Evolutionary conservation across 1,140 invertebrate genomes (phyloP).

Genomic region (Apis cerana): DNA sequence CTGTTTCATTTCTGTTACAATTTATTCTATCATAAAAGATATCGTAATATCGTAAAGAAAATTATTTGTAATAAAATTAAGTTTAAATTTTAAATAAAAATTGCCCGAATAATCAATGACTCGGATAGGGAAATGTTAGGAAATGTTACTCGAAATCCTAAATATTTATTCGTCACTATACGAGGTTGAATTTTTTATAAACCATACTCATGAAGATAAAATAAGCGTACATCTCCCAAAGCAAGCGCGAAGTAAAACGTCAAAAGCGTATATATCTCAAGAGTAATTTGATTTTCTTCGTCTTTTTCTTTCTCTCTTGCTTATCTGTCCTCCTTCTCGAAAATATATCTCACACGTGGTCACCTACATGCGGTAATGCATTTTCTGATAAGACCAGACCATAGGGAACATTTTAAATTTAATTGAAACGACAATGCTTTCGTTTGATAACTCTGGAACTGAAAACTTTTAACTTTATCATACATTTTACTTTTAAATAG

Average conservation of each 20-base stretch:
- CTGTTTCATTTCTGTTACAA: too few species aligned
- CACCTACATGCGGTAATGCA: neutral
- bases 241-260: neutral
- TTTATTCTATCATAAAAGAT: too few species aligned
- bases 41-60: too few species aligned
- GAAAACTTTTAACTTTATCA: neutral
- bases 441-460: neutral
- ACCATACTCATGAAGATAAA: neutral
- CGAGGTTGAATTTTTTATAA: too few species aligned
- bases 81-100: too few species aligned
- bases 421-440: neutral
- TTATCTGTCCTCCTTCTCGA: too few species aligned
- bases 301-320: neutral
- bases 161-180: too few species aligned
- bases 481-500: neutral
- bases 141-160: too few species aligned
- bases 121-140: neutral
- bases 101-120: too few species aligned
- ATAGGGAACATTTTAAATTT: conserved; percentile 5
- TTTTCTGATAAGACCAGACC: neutral
- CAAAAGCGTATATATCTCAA: neutral
- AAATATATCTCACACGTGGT: neutral
- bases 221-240: neutral
- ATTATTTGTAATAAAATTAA: too few species aligned
- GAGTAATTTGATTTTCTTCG: neutral